Conservation (phyloP, 1,140 invertebrate species). For the Yoshiicerus persimilis region DNA sequence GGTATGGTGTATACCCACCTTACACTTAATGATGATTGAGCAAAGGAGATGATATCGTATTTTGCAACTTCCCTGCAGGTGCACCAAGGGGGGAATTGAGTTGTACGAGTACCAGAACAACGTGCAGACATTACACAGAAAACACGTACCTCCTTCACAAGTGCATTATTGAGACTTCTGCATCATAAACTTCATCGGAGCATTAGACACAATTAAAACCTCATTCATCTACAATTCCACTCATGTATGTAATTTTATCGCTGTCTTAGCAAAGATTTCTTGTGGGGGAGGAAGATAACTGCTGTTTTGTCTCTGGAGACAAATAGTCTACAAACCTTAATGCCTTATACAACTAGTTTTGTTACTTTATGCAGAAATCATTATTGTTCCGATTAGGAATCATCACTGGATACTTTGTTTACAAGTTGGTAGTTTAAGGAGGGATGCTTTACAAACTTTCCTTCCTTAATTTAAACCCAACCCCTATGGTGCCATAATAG, state of each 20-base stretch:
- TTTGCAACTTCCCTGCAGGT: background rate
- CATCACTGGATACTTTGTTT: background rate
- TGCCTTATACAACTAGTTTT: background rate
- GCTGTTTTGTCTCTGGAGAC: background rate
- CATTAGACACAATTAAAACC: slow-evolving; percentile 39
- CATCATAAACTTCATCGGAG: slow-evolving; percentile 24
- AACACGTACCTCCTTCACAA: background rate
- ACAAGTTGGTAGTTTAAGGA: background rate
- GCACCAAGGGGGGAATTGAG: background rate
- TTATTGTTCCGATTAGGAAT: background rate
- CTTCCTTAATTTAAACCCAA: background rate
- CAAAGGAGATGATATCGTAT: slow-evolving; percentile 17
- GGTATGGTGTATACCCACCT: background rate
- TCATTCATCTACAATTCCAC: slow-evolving; percentile 19
- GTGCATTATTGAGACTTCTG: slow-evolving; percentile 6
- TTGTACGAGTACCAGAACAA: background rate
- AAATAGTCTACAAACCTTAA: background rate
- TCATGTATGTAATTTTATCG: slow-evolving; percentile 25
- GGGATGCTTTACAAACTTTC: background rate
- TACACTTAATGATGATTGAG: slow-evolving; percentile 20
- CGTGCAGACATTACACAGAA: background rate
- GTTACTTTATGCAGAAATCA: background rate
- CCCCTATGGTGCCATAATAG: background rate
- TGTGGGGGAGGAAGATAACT: slow-evolving; percentile 5
- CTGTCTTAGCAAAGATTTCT: background rate